A percentile compares a stretch with the other conserved stretches of the same genome.
These are phyloP conservation scores for Phrynocephalus vlangalii DNA, from an alignment of 2,797 vertebrate genomes.

Conservation along the genomic window DNA sequence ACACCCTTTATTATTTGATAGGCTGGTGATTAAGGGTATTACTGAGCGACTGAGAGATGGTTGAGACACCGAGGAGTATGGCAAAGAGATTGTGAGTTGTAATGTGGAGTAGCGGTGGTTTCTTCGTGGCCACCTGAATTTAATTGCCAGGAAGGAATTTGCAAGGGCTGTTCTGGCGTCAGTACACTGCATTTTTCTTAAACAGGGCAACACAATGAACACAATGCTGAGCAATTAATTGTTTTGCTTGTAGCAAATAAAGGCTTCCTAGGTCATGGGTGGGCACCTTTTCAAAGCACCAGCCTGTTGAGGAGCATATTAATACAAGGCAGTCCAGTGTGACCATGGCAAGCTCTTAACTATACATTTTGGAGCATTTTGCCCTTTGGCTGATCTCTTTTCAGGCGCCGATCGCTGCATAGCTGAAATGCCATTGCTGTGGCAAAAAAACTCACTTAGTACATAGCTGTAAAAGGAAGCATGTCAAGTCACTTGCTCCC, in stretches of 20 bases:
- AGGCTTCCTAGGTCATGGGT: neutral
- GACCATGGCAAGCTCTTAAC: neutral
- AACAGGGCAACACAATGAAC: neutral
- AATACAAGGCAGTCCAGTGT: neutral
- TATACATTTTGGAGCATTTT: neutral
- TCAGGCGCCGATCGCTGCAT: neutral
- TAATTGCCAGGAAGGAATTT: neutral
- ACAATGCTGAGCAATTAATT: neutral
- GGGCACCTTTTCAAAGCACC: neutral
- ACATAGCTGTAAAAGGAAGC: neutral
- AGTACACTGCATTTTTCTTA: neutral
- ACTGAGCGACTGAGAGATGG: neutral
- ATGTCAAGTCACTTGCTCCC: neutral
- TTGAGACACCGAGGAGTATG: neutral
- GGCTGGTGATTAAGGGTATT: neutral
- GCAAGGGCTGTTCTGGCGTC: neutral
- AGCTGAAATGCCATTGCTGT: neutral
- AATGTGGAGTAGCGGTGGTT: neutral
- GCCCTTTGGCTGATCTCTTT: neutral
- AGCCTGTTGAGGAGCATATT: neutral
- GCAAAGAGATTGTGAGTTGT: neutral
- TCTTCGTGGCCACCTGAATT: neutral
- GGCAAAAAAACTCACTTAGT: neutral
- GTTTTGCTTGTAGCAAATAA: neutral
- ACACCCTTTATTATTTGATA: slow-evolving; percentile 8